Evolutionary conservation across 2,888 invertebrate species (phyloP).

Genomic region (Halictus ligatus): DNA sequence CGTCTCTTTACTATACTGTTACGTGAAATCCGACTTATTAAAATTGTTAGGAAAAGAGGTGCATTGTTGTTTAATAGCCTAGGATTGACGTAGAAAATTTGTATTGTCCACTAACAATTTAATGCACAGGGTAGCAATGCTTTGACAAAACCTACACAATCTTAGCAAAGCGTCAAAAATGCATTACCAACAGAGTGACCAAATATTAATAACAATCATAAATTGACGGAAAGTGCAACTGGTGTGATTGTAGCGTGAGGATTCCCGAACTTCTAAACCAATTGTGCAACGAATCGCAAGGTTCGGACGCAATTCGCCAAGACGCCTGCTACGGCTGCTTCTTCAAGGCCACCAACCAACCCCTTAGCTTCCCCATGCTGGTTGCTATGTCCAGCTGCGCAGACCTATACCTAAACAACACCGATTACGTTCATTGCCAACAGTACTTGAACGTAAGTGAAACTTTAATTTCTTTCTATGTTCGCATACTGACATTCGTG

Average conservation of each 20-base stretch:
- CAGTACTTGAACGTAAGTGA: constrained; percentile 71
- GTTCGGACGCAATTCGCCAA: constrained; percentile 85
- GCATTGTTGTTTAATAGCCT: no score
- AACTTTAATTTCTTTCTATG: neutral
- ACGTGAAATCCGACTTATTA: no score
- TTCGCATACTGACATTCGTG: no score
- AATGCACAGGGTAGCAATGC: neutral
- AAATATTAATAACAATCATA: neutral
- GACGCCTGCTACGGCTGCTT: constrained; percentile 89
- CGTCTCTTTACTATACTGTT: no score
- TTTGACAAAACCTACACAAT: neutral
- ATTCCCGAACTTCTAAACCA: constrained; percentile 86
- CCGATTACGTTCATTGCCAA: constrained; percentile 78
- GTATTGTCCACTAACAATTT: no score
- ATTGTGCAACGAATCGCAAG: constrained; percentile 88
- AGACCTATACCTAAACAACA: constrained; percentile 75
- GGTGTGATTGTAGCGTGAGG: constrained; percentile 80
- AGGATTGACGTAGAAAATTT: no score
- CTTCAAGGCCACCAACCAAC: constrained; percentile 85
- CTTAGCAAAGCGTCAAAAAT: neutral
- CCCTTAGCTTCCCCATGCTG: constrained; percentile 75
- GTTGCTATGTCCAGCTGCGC: constrained; percentile 77
- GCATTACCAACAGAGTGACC: neutral
- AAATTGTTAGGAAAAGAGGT: no score
- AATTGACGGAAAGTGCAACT: neutral